Evolutionary conservation across 2,888 invertebrate species (phyloP).

Genomic region (Schizaphis graminum): DNA sequence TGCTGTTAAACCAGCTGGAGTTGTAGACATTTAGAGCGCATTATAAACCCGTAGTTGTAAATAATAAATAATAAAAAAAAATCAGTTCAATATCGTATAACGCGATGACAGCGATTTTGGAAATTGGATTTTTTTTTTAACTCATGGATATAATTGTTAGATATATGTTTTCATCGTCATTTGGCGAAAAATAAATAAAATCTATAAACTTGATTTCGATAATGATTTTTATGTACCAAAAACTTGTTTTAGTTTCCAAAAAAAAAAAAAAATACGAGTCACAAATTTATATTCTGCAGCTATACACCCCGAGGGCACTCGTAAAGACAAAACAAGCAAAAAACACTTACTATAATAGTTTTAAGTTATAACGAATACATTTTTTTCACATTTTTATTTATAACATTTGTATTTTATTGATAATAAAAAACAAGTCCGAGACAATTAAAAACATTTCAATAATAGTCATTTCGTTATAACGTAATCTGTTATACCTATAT

Average conservation of each 20-base stretch:
- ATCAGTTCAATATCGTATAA: not conserved
- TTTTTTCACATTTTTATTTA: conserved; percentile 35
- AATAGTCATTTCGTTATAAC: not conserved
- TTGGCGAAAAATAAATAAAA: conserved; percentile 24
- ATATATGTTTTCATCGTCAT: not conserved
- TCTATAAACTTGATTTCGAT: conserved; percentile 27
- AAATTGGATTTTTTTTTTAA: conserved; percentile 7
- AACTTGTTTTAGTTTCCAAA: conserved; percentile 20
- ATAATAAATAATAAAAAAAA: not conserved
- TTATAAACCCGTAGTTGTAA: conserved; percentile 41
- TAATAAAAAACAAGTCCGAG: conserved; percentile 42
- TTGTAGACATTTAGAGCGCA: conserved; percentile 55
- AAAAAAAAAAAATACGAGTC: not conserved
- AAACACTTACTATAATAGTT: conserved; percentile 21
- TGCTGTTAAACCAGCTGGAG: conserved; percentile 38
- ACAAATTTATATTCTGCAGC: not conserved
- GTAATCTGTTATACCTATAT: not conserved
- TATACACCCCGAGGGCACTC: not conserved
- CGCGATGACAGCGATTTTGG: conserved; percentile 1
- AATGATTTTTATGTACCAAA: not conserved
- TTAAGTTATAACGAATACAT: conserved; percentile 1
- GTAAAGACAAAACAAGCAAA: conserved; percentile 35
- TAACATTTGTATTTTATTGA: conserved; percentile 55
- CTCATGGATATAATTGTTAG: not conserved
- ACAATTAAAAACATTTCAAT: conserved; percentile 52